Evolutionary conservation across 2,797 vertebrate species (phyloP).

Genomic region (Chiroxiphia lanceolata): DNA sequence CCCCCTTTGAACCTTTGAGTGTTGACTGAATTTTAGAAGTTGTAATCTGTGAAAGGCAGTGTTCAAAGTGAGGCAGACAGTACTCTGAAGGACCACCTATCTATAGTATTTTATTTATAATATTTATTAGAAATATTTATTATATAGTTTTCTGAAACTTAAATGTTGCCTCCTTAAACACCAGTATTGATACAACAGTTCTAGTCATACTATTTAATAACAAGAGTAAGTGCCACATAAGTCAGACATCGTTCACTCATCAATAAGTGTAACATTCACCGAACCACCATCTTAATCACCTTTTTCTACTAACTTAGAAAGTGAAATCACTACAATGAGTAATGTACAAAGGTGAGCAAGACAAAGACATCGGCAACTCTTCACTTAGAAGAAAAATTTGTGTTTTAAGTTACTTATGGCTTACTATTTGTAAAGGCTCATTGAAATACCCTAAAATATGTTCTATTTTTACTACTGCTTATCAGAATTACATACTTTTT

Average conservation of each 20-base stretch:
- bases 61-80: neutral
- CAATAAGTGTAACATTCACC: neutral
- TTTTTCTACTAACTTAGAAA: neutral
- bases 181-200: neutral
- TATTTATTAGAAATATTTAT: neutral
- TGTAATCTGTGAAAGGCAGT: neutral
- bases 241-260: neutral
- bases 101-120: neutral
- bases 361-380: neutral
- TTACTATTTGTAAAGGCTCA: conserved; percentile 16
- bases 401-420: neutral
- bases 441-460: conserved; percentile 41
- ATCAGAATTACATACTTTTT: conserved; percentile 59
- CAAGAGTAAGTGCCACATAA: neutral
- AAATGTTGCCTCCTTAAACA: neutral
- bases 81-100: neutral
- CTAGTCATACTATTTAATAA: neutral
- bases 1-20: neutral
- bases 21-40: neutral
- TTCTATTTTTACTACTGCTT: conserved; percentile 30
- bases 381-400: neutral
- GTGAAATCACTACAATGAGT: neutral
- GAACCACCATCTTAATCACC: neutral
- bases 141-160: neutral
- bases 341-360: neutral